These are phyloP conservation scores for Molanna angustata DNA, from an alignment of 2,888 invertebrate species.

Conservation along the genomic window DNA sequence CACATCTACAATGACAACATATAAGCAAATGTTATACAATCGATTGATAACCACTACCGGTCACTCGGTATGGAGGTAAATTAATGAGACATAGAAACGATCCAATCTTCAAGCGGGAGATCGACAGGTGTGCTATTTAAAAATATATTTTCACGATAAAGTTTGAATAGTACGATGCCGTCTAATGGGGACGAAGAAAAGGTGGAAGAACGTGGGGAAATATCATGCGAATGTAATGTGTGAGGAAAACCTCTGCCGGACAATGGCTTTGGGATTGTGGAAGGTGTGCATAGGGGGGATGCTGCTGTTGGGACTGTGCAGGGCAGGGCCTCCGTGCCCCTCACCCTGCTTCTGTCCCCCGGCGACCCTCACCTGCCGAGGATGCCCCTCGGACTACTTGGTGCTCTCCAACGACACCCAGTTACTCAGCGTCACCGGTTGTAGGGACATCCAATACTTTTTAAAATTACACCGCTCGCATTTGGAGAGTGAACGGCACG, in stretches of 20 bases:
- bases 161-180: too few relatives aligned
- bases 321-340: slow-evolving; percentile 14
- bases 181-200: too few relatives aligned
- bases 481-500: slow-evolving; percentile 4
- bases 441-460: slow-evolving; percentile 29
- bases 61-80: slow-evolving; percentile 2
- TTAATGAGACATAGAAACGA: too few relatives aligned
- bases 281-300: slow-evolving; percentile 16
- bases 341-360: slow-evolving; percentile 28
- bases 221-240: slow-evolving; percentile 10
- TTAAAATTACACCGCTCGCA: slow-evolving; percentile 20
- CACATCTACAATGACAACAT: background rate
- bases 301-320: slow-evolving; percentile 22
- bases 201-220: background rate
- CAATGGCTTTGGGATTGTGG: slow-evolving; percentile 17
- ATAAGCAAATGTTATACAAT: background rate
- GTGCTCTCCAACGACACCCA: slow-evolving; percentile 22
- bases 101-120: too few relatives aligned
- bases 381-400: slow-evolving; percentile 29
- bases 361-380: slow-evolving; percentile 19
- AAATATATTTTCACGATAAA: too few relatives aligned
- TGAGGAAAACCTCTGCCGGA: slow-evolving; percentile 2
- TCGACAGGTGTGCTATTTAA: too few relatives aligned
- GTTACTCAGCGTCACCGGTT: slow-evolving; percentile 23
- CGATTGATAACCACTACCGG: background rate